Conservation (phyloP, 2,888 invertebrate genomes). For the Drosophila rellima region DNA sequence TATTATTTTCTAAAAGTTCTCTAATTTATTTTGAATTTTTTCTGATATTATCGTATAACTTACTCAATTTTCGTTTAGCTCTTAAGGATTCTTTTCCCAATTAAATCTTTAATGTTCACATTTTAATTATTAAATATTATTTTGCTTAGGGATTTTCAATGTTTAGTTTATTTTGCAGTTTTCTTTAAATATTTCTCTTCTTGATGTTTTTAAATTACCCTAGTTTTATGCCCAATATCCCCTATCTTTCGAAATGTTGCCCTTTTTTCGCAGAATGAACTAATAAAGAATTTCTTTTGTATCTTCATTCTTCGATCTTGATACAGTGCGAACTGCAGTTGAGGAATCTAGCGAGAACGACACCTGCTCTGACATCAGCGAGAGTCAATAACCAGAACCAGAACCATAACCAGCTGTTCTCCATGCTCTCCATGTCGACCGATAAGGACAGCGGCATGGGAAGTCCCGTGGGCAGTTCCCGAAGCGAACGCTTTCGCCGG, state of each 20-base stretch:
- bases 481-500: slow-evolving; percentile 84
- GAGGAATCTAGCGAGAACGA: slow-evolving; percentile 72
- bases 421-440: slow-evolving; percentile 79
- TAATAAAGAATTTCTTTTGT: not conserved
- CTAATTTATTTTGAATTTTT: too few species aligned
- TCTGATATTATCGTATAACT: too few species aligned
- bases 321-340: slow-evolving; percentile 81
- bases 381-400: slow-evolving; percentile 30
- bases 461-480: slow-evolving; percentile 84
- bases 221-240: not conserved
- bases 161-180: too few species aligned
- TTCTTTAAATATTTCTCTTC: too few species aligned
- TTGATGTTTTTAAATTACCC: too few species aligned
- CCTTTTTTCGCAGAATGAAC: not conserved
- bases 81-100: too few species aligned
- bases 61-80: too few species aligned
- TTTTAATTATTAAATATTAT: too few species aligned
- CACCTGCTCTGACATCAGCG: slow-evolving; percentile 29
- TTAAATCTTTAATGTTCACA: too few species aligned
- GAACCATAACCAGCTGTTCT: slow-evolving; percentile 68
- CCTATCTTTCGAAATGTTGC: not conserved
- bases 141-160: too few species aligned
- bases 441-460: slow-evolving; percentile 85
- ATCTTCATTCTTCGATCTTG: not conserved
- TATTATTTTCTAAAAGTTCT: too few species aligned